Evolutionary conservation across 37 sponge, comb jelly and placozoan species (phyloP).

Genomic region (Agelas oroides): DNA sequence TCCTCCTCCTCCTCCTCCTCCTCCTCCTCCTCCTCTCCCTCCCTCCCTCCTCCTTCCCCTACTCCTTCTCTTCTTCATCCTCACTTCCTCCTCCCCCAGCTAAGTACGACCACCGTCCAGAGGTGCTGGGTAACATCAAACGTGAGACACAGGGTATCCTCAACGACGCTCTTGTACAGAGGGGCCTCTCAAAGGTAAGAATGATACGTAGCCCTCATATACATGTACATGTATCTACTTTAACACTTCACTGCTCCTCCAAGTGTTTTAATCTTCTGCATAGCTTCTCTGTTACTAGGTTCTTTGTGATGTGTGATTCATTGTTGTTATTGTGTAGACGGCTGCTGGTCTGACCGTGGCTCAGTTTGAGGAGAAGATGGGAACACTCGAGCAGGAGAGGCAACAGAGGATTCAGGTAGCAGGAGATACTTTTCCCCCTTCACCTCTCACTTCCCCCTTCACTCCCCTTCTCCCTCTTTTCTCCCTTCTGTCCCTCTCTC

Average conservation of each 20-base stretch:
- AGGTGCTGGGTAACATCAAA: constrained; percentile 34
- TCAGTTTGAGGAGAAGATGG: constrained; percentile 59
- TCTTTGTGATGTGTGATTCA: too few species aligned
- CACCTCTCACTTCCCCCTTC: too few species aligned
- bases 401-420: constrained; percentile 48
- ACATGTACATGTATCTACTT: too few species aligned
- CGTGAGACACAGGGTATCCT: constrained; percentile 30
- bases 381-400: constrained; percentile 40
- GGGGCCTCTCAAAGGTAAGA: constrained; percentile 59
- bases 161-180: constrained; percentile 43
- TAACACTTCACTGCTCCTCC: too few species aligned
- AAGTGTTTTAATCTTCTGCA: too few species aligned
- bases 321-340: constrained; percentile 18
- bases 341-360: constrained; percentile 34
- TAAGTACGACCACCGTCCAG: constrained; percentile 44
- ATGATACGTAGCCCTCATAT: too few species aligned
- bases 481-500: too few species aligned
- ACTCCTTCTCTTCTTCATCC: too few species aligned
- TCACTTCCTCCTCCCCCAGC: constrained; percentile 33
- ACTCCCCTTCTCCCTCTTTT: background rate
- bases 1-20: too few species aligned
- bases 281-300: too few species aligned
- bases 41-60: too few species aligned
- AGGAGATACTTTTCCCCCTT: background rate
- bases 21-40: too few species aligned